Evolutionary conservation across 2,113 vertebrate species (phyloP).

Genomic region (Cyanoderma ruficeps): DNA sequence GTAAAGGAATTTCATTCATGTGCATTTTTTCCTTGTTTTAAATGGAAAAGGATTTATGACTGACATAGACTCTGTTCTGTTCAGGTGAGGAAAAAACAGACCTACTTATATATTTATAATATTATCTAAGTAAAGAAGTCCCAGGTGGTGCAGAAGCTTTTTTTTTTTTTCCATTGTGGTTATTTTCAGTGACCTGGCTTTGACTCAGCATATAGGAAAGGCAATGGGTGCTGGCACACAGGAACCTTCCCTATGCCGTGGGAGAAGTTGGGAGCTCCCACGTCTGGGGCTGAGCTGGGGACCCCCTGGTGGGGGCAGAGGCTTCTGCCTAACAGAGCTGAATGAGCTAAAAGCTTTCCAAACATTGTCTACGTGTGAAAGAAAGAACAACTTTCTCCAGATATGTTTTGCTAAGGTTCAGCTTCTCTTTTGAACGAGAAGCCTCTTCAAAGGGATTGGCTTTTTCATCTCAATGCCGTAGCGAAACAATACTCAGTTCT

Average conservation of each 20-base stretch:
- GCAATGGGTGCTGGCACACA: background rate
- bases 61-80: background rate
- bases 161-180: background rate
- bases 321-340: background rate
- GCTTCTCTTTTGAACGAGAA: background rate
- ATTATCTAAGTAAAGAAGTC: background rate
- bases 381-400: slow-evolving; percentile 21
- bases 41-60: background rate
- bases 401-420: background rate
- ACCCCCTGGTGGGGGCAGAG: background rate
- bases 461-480: slow-evolving; percentile 41
- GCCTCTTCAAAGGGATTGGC: slow-evolving; percentile 49
- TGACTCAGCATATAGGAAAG: background rate
- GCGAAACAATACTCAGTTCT: slow-evolving; percentile 14
- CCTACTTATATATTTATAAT: background rate
- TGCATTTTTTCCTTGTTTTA: background rate
- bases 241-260: rapidly evolving
- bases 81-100: background rate
- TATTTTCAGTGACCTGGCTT: background rate
- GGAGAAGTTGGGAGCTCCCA: background rate
- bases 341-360: slow-evolving; percentile 11
- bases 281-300: background rate
- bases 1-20: background rate
- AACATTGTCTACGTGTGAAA: background rate
- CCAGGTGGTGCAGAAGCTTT: background rate